Conservation (phyloP, 2,113 vertebrate genomes). For the Tachysurus fulvidraco region DNA sequence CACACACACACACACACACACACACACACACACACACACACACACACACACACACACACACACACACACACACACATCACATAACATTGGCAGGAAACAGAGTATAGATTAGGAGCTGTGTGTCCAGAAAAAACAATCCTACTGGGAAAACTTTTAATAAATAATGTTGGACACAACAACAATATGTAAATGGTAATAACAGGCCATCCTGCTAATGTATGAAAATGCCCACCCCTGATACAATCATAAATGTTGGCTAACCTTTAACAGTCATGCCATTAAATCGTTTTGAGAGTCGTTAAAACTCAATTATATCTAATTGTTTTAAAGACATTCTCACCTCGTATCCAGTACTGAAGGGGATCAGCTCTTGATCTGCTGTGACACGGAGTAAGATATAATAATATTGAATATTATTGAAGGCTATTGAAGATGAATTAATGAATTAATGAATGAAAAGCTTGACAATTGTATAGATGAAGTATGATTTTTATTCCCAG, state of each 20-base stretch:
- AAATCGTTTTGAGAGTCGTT: conserved; percentile 36
- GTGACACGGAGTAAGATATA: neutral
- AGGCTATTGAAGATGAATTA: neutral
- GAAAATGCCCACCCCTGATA: conserved; percentile 36
- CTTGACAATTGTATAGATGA: neutral
- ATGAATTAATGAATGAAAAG: neutral
- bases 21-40: no score
- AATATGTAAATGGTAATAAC: conserved; percentile 8
- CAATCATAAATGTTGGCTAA: conserved; percentile 46
- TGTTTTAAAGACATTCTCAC: neutral
- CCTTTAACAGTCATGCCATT: conserved; percentile 43
- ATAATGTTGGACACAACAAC: neutral
- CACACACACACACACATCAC: no score
- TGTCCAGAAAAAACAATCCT: neutral
- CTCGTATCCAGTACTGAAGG: neutral
- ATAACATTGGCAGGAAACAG: conserved; percentile 33
- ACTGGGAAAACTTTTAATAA: conserved; percentile 16
- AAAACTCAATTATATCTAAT: conserved; percentile 34
- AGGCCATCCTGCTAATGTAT: conserved; percentile 48
- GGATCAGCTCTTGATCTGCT: neutral
- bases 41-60: no score
- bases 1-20: no score
- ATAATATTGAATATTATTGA: neutral
- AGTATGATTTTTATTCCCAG: neutral
- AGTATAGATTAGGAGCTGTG: neutral